Evolutionary conservation across 2,113 vertebrate species (phyloP).

Genomic region (Rhipidura dahli): DNA sequence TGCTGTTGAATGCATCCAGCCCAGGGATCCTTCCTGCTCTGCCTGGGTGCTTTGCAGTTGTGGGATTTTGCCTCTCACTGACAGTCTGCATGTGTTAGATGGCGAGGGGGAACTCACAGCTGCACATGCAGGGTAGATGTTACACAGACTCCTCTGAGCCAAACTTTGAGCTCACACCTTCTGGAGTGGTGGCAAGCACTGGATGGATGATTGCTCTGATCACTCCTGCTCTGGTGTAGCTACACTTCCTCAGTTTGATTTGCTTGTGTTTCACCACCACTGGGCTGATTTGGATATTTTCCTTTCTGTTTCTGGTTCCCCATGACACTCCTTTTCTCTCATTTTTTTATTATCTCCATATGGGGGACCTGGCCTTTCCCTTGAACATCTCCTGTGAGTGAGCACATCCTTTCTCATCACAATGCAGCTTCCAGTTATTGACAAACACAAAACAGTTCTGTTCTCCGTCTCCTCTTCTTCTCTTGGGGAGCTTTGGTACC

Average conservation of each 20-base stretch:
- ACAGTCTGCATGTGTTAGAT: neutral
- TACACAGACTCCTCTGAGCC: neutral
- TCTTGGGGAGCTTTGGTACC: neutral
- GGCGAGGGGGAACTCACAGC: neutral
- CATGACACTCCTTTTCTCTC: neutral
- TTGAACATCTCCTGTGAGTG: neutral
- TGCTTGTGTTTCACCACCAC: neutral
- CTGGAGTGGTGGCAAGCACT: neutral
- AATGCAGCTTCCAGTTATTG: neutral
- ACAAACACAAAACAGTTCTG: neutral
- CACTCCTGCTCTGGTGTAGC: neutral
- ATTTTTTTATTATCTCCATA: neutral
- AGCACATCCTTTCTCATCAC: neutral
- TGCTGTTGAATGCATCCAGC: neutral
- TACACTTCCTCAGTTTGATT: neutral
- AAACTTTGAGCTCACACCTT: neutral
- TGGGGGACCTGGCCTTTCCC: neutral
- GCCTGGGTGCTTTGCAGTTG: neutral
- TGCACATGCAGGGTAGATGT: neutral
- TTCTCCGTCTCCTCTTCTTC: neutral
- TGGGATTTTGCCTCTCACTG: neutral
- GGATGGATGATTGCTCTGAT: neutral
- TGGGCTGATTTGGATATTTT: neutral
- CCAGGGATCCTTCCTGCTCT: neutral
- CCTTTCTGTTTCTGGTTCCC: neutral